Base-by-base conservation (phyloP, 2,113 vertebrate species). In the Halcyon senegalensis region DNA sequence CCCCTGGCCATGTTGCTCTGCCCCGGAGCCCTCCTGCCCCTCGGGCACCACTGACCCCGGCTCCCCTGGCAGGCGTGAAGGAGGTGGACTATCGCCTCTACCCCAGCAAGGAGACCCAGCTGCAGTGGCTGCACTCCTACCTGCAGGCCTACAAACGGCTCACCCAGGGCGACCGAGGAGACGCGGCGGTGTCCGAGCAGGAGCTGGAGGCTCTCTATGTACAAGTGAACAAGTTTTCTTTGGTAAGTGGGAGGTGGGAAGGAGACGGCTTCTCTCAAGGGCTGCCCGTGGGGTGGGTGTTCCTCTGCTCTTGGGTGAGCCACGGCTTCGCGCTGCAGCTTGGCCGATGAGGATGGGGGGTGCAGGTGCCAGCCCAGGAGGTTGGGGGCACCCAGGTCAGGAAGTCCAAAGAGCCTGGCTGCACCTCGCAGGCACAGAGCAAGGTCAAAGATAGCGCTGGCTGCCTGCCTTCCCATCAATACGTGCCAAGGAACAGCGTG, bases 221-320 rank as follows among this genome's bases (percentile, higher is more conserved):
- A 39, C 99, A 99, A 97, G 99, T 99, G 98, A 99, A 99, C 98
- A 99, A 99, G 96, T 99, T 99, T 84, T 98, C 99, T 79, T 97
- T 99, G 98, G 99, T 99, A 96, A 99, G 99, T 94, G 80, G 2
- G 16, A 16, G 58, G 3, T 9, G 62, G 72, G 53, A n/a, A 67
- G 82, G 74, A 85, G 30, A 33, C 6, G 1, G 15, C 27, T 21
- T 10, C 4, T 10, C 59, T 12, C 1, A 0, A 7, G 27, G 33
- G 84, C 13, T 80, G 46, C 64, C 25, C 6, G 0, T 50, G 80
- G 62, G 2, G 7, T 3, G 25, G 23, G 3, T 3, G 88, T 16
- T 11, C 4, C 30, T 72, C 43, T 37, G 43, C 63, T 63, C 48
- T 17, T 0, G 3, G 68, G 21, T 44, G 62, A 92, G 59, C 15